A percentile compares a stretch with the other conserved stretches of the same genome.
Conservation (phyloP, 1,140 invertebrate genomes). For the Lordiphosa clarofinis region DNA sequence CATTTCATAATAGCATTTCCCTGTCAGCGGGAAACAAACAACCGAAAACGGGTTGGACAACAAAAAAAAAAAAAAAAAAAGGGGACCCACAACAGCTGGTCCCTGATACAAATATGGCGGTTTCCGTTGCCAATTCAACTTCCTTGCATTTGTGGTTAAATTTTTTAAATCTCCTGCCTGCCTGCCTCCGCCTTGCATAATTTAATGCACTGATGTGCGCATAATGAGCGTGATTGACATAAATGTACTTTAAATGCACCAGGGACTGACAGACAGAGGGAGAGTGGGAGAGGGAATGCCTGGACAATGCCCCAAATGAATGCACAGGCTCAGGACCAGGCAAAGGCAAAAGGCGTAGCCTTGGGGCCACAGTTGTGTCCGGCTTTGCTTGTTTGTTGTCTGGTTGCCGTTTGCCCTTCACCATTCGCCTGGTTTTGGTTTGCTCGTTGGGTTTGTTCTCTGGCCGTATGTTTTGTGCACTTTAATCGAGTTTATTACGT, state of each 20-base stretch:
- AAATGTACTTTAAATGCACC: conserved; percentile 73
- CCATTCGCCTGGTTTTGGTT: conserved; percentile 4
- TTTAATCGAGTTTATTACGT: conserved; percentile 74
- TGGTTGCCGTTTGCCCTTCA: conserved; percentile 10
- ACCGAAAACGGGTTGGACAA: background rate
- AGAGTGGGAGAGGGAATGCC: conserved; percentile 3
- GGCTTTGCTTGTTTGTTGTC: conserved; percentile 13
- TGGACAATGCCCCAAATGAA: conserved; percentile 10
- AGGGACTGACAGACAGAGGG: conserved; percentile 28
- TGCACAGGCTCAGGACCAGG: conserved; percentile 5
- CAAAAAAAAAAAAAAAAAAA: background rate
- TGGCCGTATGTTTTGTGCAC: conserved; percentile 66
- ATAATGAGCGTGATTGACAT: conserved; percentile 76
- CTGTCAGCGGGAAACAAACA: conserved; percentile 15
- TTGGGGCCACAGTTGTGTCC: conserved; percentile 14
- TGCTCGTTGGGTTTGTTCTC: conserved; percentile 47
- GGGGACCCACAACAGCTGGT: background rate
- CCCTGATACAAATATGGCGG: conserved; percentile 9
- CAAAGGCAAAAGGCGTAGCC: conserved; percentile 2
- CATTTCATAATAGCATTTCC: conserved; percentile 15
- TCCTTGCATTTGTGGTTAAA: conserved; percentile 8
- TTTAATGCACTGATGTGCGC: conserved; percentile 73
- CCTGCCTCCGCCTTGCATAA: conserved; percentile 13
- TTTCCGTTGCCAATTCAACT: conserved; percentile 14
- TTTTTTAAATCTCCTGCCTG: conserved; percentile 7